phyloP scores from a whole-genome alignment of 2,113 vertebrate species.

The Anarrhichthys ocellatus region DNA sequence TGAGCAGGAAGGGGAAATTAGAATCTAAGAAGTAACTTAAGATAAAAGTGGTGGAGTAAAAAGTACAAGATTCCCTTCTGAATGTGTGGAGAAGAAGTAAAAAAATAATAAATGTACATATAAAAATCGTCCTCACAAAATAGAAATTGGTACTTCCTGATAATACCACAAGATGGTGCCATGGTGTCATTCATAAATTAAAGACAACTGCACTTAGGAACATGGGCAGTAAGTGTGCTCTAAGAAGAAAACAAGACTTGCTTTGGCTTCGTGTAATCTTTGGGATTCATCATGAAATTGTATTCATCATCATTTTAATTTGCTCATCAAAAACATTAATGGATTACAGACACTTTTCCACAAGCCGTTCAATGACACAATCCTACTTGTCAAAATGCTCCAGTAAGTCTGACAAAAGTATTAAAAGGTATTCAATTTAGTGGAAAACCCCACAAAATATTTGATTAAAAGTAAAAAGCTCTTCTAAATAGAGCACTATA shows the following conservation, averaged over 20 bases:
- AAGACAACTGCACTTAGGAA: background rate
- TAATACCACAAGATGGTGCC: slow-evolving; percentile 58
- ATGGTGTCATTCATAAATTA: background rate
- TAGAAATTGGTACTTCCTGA: background rate
- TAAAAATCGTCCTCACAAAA: background rate
- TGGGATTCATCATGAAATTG: background rate
- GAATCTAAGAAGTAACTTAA: no score
- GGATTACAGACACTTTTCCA: background rate
- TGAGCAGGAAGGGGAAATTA: no score
- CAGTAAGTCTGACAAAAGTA: background rate
- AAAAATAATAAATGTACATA: no score
- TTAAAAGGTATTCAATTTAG: no score
- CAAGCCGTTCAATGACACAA: background rate
- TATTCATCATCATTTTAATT: background rate
- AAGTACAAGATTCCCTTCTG: no score
- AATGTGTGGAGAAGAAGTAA: no score
- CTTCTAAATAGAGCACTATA: background rate
- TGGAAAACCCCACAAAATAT: background rate
- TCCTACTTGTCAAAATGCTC: background rate
- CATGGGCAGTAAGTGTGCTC: background rate
- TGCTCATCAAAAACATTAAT: background rate
- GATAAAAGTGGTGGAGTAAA: no score
- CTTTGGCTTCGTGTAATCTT: background rate
- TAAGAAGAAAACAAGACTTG: no score
- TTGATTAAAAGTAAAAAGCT: background rate